phyloP scores from a whole-genome alignment of 2,797 vertebrate species.

The Poecilia gillii region DNA sequence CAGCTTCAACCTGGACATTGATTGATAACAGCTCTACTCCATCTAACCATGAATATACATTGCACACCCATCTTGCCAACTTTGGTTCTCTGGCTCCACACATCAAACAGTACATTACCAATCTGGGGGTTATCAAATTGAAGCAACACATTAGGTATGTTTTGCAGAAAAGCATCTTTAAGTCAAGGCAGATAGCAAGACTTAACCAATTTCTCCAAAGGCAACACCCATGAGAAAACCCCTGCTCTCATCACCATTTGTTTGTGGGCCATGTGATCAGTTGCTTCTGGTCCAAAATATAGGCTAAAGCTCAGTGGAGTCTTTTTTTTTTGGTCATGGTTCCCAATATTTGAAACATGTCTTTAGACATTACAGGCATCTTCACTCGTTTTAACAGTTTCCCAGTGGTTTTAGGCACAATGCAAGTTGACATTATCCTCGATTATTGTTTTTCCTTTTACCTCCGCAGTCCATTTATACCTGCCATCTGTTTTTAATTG shows the following conservation, averaged over 20 bases:
- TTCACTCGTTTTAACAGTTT: background rate
- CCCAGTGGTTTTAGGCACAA: background rate
- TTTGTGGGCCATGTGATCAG: background rate
- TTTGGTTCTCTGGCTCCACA: background rate
- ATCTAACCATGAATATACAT: background rate
- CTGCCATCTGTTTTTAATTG: background rate
- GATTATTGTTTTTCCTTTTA: background rate
- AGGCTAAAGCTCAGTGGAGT: background rate
- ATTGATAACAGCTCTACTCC: background rate
- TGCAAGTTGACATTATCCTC: background rate
- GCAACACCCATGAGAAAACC: background rate
- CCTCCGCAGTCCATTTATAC: background rate
- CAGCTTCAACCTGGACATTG: background rate
- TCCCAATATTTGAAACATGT: background rate
- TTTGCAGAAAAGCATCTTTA: background rate
- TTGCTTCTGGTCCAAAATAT: background rate
- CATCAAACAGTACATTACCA: background rate
- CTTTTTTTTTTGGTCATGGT: background rate
- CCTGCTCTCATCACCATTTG: background rate
- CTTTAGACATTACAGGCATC: background rate
- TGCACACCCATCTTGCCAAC: background rate
- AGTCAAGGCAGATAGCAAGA: background rate
- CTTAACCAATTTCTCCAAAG: background rate
- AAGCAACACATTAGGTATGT: background rate
- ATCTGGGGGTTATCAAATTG: background rate